These are phyloP conservation scores for Cynaeus angustus DNA, from an alignment of 2,888 invertebrate genomes.

Conservation along the genomic window DNA sequence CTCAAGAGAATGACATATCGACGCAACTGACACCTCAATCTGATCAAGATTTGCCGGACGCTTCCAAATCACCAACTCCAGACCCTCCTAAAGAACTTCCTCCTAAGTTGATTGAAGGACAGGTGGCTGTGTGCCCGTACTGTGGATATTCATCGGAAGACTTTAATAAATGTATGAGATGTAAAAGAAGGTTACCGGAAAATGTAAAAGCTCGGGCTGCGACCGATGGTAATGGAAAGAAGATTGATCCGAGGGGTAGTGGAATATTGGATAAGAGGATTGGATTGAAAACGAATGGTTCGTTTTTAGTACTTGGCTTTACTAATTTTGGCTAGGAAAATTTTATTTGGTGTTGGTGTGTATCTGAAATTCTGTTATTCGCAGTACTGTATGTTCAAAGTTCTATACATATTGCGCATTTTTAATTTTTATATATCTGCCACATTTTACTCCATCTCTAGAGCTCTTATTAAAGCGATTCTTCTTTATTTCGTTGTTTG, in stretches of 20 bases:
- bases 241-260: slow-evolving; percentile 39
- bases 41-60: slow-evolving; percentile 9
- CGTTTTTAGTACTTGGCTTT: background rate
- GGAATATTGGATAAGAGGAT: slow-evolving; percentile 33
- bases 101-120: slow-evolving; percentile 80
- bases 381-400: too few relatives aligned
- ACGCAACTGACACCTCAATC: slow-evolving; percentile 5
- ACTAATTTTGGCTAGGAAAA: too few relatives aligned
- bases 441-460: too few relatives aligned
- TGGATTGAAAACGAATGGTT: slow-evolving; percentile 45
- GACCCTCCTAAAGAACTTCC: slow-evolving; percentile 72
- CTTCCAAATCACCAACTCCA: slow-evolving; percentile 63
- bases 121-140: slow-evolving; percentile 84
- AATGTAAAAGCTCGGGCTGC: slow-evolving; percentile 77
- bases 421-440: too few relatives aligned
- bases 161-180: slow-evolving; percentile 85
- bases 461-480: too few relatives aligned
- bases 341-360: too few relatives aligned
- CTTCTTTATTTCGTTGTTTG: too few relatives aligned
- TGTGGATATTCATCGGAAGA: slow-evolving; percentile 88
- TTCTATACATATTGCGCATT: too few relatives aligned
- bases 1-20: background rate
- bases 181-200: slow-evolving; percentile 81
- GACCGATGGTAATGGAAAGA: slow-evolving; percentile 52
- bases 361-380: too few relatives aligned